Evolutionary conservation across 2,888 invertebrate genomes (phyloP).

Genomic region (Rhogogaster chlorosoma): DNA sequence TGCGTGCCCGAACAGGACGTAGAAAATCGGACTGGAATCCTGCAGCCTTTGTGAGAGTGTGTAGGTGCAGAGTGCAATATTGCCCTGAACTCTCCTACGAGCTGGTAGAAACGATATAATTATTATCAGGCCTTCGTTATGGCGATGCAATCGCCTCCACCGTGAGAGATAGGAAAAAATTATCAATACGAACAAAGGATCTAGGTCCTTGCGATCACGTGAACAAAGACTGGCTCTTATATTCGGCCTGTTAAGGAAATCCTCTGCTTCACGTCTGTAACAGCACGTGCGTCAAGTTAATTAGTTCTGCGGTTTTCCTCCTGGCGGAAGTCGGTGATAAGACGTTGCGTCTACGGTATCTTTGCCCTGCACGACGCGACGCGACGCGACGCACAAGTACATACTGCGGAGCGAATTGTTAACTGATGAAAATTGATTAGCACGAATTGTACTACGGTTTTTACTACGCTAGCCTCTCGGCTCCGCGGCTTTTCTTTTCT

Average conservation of each 20-base stretch:
- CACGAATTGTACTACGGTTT: slow-evolving; percentile 22
- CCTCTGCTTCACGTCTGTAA: not conserved
- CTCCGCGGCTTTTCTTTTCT: not conserved
- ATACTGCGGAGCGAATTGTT: not conserved
- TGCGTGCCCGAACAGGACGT: slow-evolving; percentile 53
- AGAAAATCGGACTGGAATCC: slow-evolving; percentile 56
- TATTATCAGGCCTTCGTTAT: slow-evolving; percentile 49
- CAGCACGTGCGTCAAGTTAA: slow-evolving; percentile 43
- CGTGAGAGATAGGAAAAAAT: not conserved
- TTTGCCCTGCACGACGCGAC: not conserved
- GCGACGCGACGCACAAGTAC: not conserved
- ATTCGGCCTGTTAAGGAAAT: slow-evolving; percentile 43
- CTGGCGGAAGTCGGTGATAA: slow-evolving; percentile 40
- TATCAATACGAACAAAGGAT: slow-evolving; percentile 41
- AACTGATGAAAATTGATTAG: slow-evolving; percentile 18
- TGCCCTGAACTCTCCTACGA: slow-evolving; percentile 49
- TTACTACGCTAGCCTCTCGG: not conserved
- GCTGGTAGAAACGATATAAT: slow-evolving; percentile 43
- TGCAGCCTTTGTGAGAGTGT: slow-evolving; percentile 31
- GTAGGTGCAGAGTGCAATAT: slow-evolving; percentile 41
- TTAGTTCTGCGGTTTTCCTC: slow-evolving; percentile 25
- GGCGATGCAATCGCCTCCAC: slow-evolving; percentile 44
- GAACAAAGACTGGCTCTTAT: not conserved
- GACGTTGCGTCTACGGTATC: not conserved
- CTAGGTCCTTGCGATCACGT: slow-evolving; percentile 22